Percentiles rank a stretch among this genome's conserved stretches.
Evolutionary conservation across 2,113 vertebrate species (phyloP).

Genomic region (Myrmecophaga tridactyla): DNA sequence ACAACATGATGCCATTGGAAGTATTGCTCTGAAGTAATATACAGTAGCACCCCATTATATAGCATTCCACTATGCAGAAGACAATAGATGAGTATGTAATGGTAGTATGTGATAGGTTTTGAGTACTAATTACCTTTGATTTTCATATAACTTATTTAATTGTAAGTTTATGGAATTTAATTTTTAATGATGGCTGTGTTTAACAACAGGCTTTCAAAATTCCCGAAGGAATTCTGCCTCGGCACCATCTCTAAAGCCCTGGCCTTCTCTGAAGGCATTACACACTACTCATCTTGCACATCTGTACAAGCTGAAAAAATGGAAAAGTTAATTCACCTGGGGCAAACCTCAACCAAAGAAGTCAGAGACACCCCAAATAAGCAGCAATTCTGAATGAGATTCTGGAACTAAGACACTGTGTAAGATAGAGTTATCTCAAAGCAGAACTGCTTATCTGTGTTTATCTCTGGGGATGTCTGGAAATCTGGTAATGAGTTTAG

Average conservation of each 20-base stretch:
- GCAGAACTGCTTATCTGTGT: background rate
- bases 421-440: constrained; percentile 1
- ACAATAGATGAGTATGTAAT: background rate
- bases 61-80: background rate
- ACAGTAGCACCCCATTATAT: background rate
- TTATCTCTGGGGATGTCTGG: background rate
- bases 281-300: background rate
- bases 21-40: background rate
- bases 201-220: background rate
- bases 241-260: background rate
- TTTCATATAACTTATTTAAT: background rate
- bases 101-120: background rate
- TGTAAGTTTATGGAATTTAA: constrained; percentile 1
- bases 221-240: background rate
- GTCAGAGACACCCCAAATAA: background rate
- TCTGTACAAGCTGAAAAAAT: background rate
- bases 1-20: background rate
- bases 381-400: background rate
- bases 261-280: background rate
- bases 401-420: background rate
- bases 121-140: background rate
- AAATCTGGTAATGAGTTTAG: background rate
- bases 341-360: background rate
- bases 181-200: background rate
- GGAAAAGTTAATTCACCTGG: accelerated